Conservation (phyloP, 2,797 vertebrate genomes). For the Oreochromis grahami region DNA sequence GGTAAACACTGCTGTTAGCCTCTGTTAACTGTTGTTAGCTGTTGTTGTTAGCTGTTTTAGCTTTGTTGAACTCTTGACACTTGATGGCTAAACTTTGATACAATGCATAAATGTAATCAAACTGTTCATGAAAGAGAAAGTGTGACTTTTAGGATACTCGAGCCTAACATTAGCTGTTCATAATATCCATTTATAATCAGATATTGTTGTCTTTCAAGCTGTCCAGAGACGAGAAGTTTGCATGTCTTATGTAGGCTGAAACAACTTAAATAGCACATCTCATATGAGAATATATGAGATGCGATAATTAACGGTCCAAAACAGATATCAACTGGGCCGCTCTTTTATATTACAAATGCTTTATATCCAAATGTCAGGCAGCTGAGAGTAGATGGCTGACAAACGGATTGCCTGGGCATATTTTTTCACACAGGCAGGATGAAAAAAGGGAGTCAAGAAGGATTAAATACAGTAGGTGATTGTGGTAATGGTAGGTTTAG, state of each 20-base stretch:
- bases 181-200: neutral
- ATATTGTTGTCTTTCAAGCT: neutral
- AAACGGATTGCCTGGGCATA: neutral
- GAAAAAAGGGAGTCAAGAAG: neutral
- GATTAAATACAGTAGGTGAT: neutral
- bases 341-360: neutral
- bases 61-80: neutral
- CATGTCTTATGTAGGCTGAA: neutral
- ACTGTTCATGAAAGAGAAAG: neutral
- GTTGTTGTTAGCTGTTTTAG: neutral
- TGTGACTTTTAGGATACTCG: neutral
- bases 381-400: neutral
- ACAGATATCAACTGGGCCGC: neutral
- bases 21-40: neutral
- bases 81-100: no score
- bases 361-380: neutral
- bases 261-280: neutral
- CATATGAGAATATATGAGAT: neutral
- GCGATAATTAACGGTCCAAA: neutral
- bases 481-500: neutral
- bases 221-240: neutral
- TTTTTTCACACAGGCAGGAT: neutral
- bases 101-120: neutral
- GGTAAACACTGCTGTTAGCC: neutral
- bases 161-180: neutral